Percentiles rank a stretch among this genome's conserved stretches.
Evolutionary conservation across 2,113 vertebrate genomes (phyloP).

Genomic region (Mungos mungo): DNA sequence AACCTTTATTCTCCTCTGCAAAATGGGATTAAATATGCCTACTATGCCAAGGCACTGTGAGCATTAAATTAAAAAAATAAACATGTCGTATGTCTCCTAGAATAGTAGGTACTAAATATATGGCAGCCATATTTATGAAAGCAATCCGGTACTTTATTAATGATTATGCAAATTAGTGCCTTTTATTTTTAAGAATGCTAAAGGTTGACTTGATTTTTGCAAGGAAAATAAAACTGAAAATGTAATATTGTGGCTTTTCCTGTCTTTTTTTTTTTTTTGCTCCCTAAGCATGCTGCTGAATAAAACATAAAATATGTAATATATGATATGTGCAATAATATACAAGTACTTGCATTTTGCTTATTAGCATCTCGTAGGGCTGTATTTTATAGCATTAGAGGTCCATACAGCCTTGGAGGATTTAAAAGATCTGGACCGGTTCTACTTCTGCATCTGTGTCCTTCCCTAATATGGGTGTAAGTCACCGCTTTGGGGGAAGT

Average conservation of each 20-base stretch:
- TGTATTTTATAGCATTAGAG: not conserved
- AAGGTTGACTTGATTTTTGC: not conserved
- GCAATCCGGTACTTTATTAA: not conserved
- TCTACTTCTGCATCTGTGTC: not conserved
- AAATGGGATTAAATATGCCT: not conserved
- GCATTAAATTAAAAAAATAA: not conserved
- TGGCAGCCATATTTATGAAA: not conserved
- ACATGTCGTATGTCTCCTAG: not conserved
- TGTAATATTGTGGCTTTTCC: not conserved
- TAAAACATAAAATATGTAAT: not conserved
- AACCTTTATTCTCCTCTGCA: not conserved
- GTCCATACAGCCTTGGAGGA: not conserved
- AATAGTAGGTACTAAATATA: not conserved
- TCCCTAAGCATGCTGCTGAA: not conserved
- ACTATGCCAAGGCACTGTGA: not conserved
- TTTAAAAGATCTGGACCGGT: too few species aligned
- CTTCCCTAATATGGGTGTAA: not conserved
- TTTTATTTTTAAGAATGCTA: not conserved
- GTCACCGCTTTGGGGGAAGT: not conserved
- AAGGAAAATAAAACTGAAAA: not conserved
- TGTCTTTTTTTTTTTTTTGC: not conserved
- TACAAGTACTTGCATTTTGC: conserved; percentile 5
- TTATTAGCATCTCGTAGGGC: not conserved
- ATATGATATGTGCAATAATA: not conserved
- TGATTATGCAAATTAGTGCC: not conserved